These are phyloP conservation scores for Hippoglossus stenolepis DNA, from an alignment of 2,113 vertebrate species.

Conservation along the genomic window DNA sequence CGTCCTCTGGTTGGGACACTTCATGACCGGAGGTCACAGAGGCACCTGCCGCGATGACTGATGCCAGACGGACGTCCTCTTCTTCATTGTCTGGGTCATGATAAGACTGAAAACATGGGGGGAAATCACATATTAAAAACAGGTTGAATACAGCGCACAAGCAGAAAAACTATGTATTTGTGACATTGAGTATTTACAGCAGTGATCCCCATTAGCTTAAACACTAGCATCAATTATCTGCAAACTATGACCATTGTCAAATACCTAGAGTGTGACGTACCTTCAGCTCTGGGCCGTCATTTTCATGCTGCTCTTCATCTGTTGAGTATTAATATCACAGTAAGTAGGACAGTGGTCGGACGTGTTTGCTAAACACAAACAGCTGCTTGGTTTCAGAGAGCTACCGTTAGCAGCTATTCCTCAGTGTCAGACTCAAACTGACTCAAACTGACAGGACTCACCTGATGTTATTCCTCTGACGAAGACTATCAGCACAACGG, in stretches of 20 bases:
- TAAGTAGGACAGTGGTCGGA: background rate
- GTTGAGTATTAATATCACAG: conserved; percentile 38
- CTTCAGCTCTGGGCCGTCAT: conserved; percentile 73
- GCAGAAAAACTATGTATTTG: too few relatives aligned
- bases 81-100: conserved; percentile 80
- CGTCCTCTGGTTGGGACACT: conserved; percentile 40
- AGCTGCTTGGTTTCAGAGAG: conserved; percentile 7
- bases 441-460: conserved; percentile 46
- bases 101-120: conserved; percentile 59
- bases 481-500: conserved; percentile 64
- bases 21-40: conserved; percentile 51
- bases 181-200: too few relatives aligned
- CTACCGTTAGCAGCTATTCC: background rate
- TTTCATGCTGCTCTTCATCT: conserved; percentile 71
- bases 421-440: background rate
- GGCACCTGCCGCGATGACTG: conserved; percentile 78
- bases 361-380: background rate
- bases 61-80: conserved; percentile 81
- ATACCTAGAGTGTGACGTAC: conserved; percentile 22
- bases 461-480: conserved; percentile 67
- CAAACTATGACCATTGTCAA: background rate
- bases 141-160: background rate
- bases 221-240: background rate
- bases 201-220: background rate
- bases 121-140: background rate